Base-by-base conservation (phyloP, 2,797 vertebrate species). In the Myoxocephalus aenaeus region DNA sequence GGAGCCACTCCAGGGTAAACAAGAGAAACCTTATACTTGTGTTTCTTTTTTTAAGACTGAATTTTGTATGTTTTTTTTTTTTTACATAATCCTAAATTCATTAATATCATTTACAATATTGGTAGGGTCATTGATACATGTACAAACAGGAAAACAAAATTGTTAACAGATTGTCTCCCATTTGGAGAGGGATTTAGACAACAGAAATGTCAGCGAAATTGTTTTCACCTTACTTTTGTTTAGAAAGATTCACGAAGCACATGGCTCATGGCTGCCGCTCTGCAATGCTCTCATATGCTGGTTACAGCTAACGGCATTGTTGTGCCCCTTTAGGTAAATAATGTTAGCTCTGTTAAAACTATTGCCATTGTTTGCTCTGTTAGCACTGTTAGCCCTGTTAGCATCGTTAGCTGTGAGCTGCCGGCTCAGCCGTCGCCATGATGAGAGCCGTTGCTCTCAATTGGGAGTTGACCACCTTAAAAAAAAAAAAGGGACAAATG, bases 181-280 rank as follows among this genome's bases (percentile, higher is more conserved):
- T 58, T 53, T 80, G 15, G 12, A 38, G 44, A 65, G 44, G 20
- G 27, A 65, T 70, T 69, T 57, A 32, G 27, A 27, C 25, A 7
- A 34, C 64, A 64, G 53, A 32, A 57, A 74, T 34, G 10, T 54
- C 59, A 38, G 56, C 1, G 1, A 48, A 50, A 50, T 25, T 42
- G 25, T 34, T 61, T 61, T 68, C 14, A 56, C 50, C 50, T 48
- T 29, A 7, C 29, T 54, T 48, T 27, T 42, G 7, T 46, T 12
- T 59, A 22, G 2, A 14, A 54, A 22, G 9, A 44, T 27, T 67
- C 12, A 42, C 46, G 8, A 53, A 61, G 17, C 25, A 27, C 25
- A 27, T 27, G 25, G 25, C 44, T 46, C 44, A 18, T 46, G 44
- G 44, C 15, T 46, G 44, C 15, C 1, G 44, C 44, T 46, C 44